A percentile compares a stretch with the other conserved stretches of the same genome.
Conservation (phyloP, 2,888 invertebrate genomes). For the Dicyrtomina minuta region DNA sequence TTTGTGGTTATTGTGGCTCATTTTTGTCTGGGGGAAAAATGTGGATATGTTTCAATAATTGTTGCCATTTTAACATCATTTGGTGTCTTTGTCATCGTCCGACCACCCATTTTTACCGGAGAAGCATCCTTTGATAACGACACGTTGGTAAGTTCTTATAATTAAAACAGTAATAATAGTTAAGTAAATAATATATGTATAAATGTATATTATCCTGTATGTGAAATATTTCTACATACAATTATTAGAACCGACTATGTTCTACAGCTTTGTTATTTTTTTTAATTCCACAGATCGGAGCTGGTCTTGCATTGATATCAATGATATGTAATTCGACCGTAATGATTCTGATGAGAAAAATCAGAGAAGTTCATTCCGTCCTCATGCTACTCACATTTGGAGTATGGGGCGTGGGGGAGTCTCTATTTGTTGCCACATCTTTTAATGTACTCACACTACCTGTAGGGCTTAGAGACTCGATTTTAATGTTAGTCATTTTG, state of each 20-base stretch:
- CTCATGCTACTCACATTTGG: constrained; percentile 42
- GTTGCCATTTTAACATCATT: constrained; percentile 15
- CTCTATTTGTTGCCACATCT: constrained; percentile 18
- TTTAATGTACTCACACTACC: constrained; percentile 18
- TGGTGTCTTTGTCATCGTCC: constrained; percentile 18
- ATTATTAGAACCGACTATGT: not conserved
- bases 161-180: not conserved
- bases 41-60: constrained; percentile 14
- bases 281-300: constrained; percentile 35
- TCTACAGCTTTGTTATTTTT: not conserved
- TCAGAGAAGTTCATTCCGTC: constrained; percentile 43
- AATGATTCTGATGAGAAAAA: constrained; percentile 39
- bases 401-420: constrained; percentile 36
- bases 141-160: constrained; percentile 14
- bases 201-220: not conserved
- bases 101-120: constrained; percentile 31
- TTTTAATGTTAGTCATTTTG: constrained; percentile 6
- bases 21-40: constrained; percentile 27
- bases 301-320: constrained; percentile 36
- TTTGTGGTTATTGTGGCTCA: constrained; percentile 28
- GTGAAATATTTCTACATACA: not conserved
- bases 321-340: constrained; percentile 40
- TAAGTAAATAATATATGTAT: not conserved
- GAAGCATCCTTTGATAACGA: not conserved
- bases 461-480: not conserved